These are phyloP conservation scores for Liparis tanakae DNA, from an alignment of 2,797 vertebrate species.

Conservation along the genomic window DNA sequence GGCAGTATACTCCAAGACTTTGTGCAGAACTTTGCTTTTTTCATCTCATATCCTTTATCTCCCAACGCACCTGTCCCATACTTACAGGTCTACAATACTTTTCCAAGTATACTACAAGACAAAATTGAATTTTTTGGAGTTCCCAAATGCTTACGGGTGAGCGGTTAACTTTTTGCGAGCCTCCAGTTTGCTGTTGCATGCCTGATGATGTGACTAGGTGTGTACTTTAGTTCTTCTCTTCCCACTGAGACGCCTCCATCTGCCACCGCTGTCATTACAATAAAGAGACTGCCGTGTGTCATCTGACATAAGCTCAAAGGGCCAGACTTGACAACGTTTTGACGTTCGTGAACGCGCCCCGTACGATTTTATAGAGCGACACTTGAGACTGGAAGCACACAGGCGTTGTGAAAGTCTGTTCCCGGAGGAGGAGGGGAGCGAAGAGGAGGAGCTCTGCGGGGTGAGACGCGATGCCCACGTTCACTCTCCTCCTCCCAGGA, in stretches of 20 bases:
- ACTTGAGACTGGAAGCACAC: slow-evolving; percentile 62
- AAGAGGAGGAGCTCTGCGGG: slow-evolving; percentile 36
- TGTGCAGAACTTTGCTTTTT: slow-evolving; percentile 48
- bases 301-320: slow-evolving; percentile 18
- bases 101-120: slow-evolving; percentile 1
- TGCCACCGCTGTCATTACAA: slow-evolving; percentile 7
- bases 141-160: slow-evolving; percentile 1
- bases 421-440: slow-evolving; percentile 41
- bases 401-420: slow-evolving; percentile 28
- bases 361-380: slow-evolving; percentile 29
- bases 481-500: slow-evolving; percentile 21
- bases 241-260: not conserved
- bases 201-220: slow-evolving; percentile 7
- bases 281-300: not conserved
- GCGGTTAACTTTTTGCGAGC: not conserved
- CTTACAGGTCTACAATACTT: slow-evolving; percentile 11
- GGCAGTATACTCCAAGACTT: slow-evolving; percentile 59
- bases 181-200: not conserved
- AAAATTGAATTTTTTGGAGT: slow-evolving; percentile 12
- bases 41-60: slow-evolving; percentile 32
- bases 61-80: slow-evolving; percentile 30
- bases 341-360: slow-evolving; percentile 27
- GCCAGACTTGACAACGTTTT: slow-evolving; percentile 6
- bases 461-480: slow-evolving; percentile 26
- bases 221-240: slow-evolving; percentile 8